Conservation (phyloP, 2,888 invertebrate species). For the Polymixis lichenea region DNA sequence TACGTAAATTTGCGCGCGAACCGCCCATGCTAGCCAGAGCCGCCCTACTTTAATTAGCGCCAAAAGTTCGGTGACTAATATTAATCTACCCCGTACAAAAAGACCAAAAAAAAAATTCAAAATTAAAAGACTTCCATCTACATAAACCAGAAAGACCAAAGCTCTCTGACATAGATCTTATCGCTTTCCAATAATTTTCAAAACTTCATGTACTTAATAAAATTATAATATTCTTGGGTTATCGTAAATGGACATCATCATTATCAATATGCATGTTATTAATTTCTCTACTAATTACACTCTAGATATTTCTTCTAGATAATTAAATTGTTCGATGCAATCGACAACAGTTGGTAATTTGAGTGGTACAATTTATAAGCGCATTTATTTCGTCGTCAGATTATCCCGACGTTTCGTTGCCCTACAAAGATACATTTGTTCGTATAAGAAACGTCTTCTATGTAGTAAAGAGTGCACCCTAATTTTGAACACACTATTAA, state of each 20-base stretch:
- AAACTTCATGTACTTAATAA: constrained; percentile 32
- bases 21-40: no score
- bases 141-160: neutral
- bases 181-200: constrained; percentile 30
- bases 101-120: neutral
- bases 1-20: no score
- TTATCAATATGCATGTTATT: constrained; percentile 56
- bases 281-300: constrained; percentile 69
- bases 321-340: constrained; percentile 65
- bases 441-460: neutral
- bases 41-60: no score
- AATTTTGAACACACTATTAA: no score
- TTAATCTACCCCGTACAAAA: neutral
- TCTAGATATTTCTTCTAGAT: constrained; percentile 65
- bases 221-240: constrained; percentile 50
- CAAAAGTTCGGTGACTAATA: neutral
- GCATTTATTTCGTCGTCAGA: neutral
- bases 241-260: constrained; percentile 45
- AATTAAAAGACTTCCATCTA: neutral
- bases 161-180: constrained; percentile 29
- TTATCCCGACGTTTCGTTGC: neutral
- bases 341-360: constrained; percentile 40
- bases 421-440: neutral
- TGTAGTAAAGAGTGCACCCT: neutral
- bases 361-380: constrained; percentile 63